Conservation (phyloP, 2,888 invertebrate genomes). For the Torymus tubicola region DNA sequence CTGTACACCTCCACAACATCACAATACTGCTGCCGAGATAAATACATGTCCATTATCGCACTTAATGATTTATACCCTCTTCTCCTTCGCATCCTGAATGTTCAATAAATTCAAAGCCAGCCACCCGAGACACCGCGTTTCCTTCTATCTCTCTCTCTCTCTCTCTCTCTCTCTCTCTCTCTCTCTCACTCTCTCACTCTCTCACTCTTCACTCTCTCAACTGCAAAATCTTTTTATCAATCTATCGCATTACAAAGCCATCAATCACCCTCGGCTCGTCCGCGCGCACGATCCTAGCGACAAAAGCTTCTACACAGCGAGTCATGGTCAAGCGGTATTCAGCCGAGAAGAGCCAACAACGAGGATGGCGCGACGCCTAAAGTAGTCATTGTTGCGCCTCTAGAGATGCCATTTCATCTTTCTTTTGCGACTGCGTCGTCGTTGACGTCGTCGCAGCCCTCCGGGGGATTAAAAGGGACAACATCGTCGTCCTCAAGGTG, state of each 20-base stretch:
- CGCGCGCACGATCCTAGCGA: slow-evolving; percentile 3
- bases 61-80: slow-evolving; percentile 32
- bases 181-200: too few relatives aligned
- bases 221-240: slow-evolving; percentile 35
- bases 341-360: neutral
- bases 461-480: slow-evolving; percentile 41
- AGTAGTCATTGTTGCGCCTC: slow-evolving; percentile 19
- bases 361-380: neutral
- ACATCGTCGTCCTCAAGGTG: neutral
- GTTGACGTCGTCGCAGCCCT: neutral
- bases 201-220: neutral
- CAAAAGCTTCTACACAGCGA: slow-evolving; percentile 14
- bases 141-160: too few relatives aligned
- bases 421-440: neutral
- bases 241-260: slow-evolving; percentile 38
- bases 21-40: neutral
- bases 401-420: slow-evolving; percentile 42
- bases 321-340: slow-evolving; percentile 43
- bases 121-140: too few relatives aligned
- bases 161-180: too few relatives aligned
- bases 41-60: slow-evolving; percentile 28
- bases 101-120: slow-evolving; percentile 45
- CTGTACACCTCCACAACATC: neutral
- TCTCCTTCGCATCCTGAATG: neutral
- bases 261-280: slow-evolving; percentile 32